A percentile compares a stretch with the other conserved stretches of the same genome.
Conservation (phyloP, 2,113 vertebrate genomes). For the Hassar affinis region DNA sequence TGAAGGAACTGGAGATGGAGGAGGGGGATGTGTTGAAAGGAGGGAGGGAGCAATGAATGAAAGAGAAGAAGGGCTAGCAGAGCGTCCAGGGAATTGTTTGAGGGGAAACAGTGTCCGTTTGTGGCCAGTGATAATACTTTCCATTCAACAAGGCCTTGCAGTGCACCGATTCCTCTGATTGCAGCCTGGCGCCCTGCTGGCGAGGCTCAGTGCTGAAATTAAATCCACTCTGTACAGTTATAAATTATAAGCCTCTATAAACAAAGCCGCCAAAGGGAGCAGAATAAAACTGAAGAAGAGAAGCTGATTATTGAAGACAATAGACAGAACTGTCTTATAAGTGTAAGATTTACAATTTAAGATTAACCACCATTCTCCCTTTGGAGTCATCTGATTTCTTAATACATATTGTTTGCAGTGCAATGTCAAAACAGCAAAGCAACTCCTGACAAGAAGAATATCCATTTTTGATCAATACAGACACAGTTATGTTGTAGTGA, state of each 20-base stretch:
- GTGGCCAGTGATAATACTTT: constrained; percentile 92
- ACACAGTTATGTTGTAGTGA: background rate
- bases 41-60: constrained; percentile 78
- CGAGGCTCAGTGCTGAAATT: constrained; percentile 90
- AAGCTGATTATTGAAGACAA: constrained; percentile 33
- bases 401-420: background rate
- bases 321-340: constrained; percentile 36
- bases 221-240: constrained; percentile 96
- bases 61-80: constrained; percentile 79
- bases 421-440: background rate
- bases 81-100: constrained; percentile 86
- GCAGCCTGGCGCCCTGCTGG: constrained; percentile 91
- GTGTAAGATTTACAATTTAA: constrained; percentile 15
- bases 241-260: constrained; percentile 97
- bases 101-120: constrained; percentile 92
- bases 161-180: constrained; percentile 93
- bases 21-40: constrained; percentile 32
- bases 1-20: background rate
- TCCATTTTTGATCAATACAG: background rate
- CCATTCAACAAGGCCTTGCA: constrained; percentile 87
- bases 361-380: background rate
- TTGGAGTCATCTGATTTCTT: background rate
- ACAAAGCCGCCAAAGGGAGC: constrained; percentile 91
- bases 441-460: background rate
- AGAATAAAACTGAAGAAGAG: constrained; percentile 31